Conservation (phyloP, 1,140 invertebrate genomes). For the Lasioglossum baleicum region DNA sequence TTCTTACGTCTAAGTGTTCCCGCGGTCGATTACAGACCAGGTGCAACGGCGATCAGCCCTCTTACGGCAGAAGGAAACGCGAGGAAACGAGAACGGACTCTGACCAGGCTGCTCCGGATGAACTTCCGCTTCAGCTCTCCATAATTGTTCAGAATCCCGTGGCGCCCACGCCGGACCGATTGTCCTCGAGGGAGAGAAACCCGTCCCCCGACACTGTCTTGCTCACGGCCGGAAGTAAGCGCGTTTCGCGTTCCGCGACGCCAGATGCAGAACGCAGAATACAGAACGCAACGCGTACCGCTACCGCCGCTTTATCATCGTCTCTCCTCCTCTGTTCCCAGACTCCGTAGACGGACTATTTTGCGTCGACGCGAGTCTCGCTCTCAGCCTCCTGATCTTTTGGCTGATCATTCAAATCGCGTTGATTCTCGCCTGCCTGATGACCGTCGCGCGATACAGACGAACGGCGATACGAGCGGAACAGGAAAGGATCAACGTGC, state of each 20-base stretch:
- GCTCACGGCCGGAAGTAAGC: constrained; percentile 66
- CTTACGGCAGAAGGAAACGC: constrained; percentile 71
- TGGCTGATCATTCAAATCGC: constrained; percentile 75
- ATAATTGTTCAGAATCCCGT: constrained; percentile 73
- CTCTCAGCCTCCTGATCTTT: constrained; percentile 68
- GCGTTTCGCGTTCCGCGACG: neutral
- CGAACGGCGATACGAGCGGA: constrained; percentile 70
- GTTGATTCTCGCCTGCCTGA: constrained; percentile 71
- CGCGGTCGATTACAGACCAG: constrained; percentile 56
- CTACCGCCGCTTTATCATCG: neutral
- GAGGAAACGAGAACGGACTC: constrained; percentile 43
- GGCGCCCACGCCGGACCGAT: constrained; percentile 64
- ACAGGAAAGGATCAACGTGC: constrained; percentile 73
- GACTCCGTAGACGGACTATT: constrained; percentile 67
- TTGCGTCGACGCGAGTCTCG: constrained; percentile 70
- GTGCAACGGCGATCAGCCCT: constrained; percentile 67
- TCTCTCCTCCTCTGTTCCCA: constrained; percentile 42
- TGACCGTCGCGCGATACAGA: constrained; percentile 68
- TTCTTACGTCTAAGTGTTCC: too few relatives aligned
- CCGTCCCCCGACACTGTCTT: constrained; percentile 66
- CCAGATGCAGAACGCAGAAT: too few relatives aligned
- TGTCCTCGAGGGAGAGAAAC: constrained; percentile 59
- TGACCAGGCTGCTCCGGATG: constrained; percentile 58
- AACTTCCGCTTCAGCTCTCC: constrained; percentile 73
- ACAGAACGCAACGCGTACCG: too few relatives aligned